These are phyloP conservation scores for Harpagifer antarcticus DNA, from an alignment of 2,797 vertebrate species.

Conservation along the genomic window DNA sequence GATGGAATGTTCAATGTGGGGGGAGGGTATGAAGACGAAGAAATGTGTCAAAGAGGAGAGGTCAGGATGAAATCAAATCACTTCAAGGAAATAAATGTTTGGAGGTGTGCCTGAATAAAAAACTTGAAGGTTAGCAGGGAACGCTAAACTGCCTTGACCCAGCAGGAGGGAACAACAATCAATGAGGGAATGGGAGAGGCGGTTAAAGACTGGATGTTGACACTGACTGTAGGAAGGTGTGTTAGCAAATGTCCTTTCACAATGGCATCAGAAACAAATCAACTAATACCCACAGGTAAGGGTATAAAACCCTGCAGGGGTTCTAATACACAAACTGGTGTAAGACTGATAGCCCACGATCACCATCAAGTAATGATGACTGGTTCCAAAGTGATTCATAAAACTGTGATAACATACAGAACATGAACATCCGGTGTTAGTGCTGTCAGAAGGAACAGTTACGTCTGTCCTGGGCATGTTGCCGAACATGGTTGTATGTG, in stretches of 20 bases:
- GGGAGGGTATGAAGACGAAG: not conserved
- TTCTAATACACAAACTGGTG: too few species aligned
- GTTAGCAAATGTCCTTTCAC: not conserved
- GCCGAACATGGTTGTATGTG: too few species aligned
- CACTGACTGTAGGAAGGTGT: not conserved
- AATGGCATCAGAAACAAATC: not conserved
- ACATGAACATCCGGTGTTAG: too few species aligned
- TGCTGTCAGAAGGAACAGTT: too few species aligned
- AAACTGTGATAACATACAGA: too few species aligned
- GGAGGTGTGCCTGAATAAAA: conserved; percentile 18
- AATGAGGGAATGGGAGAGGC: conserved; percentile 4
- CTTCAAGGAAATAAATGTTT: not conserved
- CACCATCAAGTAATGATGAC: too few species aligned
- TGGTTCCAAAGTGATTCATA: too few species aligned
- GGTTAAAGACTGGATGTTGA: conserved; percentile 6
- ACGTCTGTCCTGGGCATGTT: too few species aligned
- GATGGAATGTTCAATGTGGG: not conserved
- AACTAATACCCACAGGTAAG: not conserved
- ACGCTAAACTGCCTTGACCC: conserved; percentile 12
- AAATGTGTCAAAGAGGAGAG: not conserved
- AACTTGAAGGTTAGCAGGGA: not conserved
- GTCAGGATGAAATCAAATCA: not conserved
- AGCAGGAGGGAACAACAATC: conserved; percentile 31
- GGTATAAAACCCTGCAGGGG: not conserved
- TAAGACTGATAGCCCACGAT: too few species aligned